Evolutionary conservation across 2,113 vertebrate species (phyloP).

Genomic region (Zapornia atra): DNA sequence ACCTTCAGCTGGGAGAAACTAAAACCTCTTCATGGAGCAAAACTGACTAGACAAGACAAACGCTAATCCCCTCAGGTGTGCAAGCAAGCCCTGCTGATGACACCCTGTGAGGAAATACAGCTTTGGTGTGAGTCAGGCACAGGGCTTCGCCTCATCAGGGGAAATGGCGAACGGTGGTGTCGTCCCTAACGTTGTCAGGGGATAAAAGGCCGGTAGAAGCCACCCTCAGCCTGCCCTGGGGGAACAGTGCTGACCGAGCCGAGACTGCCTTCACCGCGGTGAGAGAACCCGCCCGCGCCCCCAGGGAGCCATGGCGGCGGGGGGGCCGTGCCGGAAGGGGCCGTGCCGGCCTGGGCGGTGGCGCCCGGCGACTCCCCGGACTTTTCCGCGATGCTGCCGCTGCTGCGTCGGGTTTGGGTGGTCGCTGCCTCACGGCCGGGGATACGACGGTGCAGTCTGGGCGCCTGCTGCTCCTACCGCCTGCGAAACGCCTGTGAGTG

Average conservation of each 20-base stretch:
- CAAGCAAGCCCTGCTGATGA: not conserved
- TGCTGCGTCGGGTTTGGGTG: not conserved
- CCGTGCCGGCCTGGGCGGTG: not conserved
- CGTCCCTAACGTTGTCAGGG: fast-evolving
- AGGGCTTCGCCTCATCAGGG: fast-evolving
- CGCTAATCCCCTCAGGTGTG: fast-evolving
- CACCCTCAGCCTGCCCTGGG: fast-evolving
- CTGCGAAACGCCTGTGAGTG: constrained; percentile 83
- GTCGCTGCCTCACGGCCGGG: not conserved
- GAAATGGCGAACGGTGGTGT: fast-evolving
- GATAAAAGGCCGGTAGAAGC: fast-evolving
- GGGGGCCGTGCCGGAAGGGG: not conserved
- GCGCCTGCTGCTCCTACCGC: constrained; percentile 85
- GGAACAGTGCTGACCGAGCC: fast-evolving
- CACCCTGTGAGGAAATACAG: fast-evolving
- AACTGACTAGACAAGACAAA: not conserved
- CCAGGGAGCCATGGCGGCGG: not conserved
- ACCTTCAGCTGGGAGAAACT: not conserved
- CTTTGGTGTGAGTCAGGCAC: not conserved
- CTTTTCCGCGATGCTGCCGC: not conserved
- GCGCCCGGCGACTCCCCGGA: not conserved
- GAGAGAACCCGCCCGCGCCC: not conserved
- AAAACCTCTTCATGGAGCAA: not conserved
- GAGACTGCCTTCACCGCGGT: fast-evolving
- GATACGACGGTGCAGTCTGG: constrained; percentile 78